Evolutionary conservation across 1,140 invertebrate species (phyloP), one percentile per base, ranked within the genome.

Genomic region (Asobara japonica): DNA sequence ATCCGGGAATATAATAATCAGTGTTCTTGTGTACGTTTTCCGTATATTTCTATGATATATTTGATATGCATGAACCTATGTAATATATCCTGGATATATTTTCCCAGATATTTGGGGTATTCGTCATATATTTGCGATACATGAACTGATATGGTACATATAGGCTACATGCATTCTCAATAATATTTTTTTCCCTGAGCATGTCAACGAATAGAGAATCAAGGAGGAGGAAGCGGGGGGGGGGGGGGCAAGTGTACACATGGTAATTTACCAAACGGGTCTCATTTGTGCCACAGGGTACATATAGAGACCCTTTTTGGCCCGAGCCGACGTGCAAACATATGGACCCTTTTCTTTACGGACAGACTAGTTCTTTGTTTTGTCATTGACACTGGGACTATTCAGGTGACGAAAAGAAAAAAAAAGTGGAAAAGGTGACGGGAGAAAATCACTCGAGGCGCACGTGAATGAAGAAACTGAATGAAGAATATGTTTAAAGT

Each of bases 141-240:
- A n/a, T n/a, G n/a, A n/a, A n/a, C n/a, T n/a, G n/a, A n/a, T n/a
- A n/a, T n/a, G n/a, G n/a, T n/a, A n/a, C n/a, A n/a, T n/a, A n/a
- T n/a, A n/a, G n/a, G n/a, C n/a, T n/a, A n/a, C n/a, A n/a, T n/a
- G n/a, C n/a, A n/a, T n/a, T n/a, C 65, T 71, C 62, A 71, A 61
- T 74, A 29, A 41, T 61, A 27, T 16, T 45, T 38, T 51, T 36
- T 16, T 65, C 67, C 62, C 31, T 66, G 45, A 67, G 62, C 31
- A 45, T 41, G 48, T 33, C 16, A 6, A 56, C 20, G 22, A 25
- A 22, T 25, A 22, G 51, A 25, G 8, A 22, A 56, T n/a, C n/a
- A 56, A 56, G 51, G 51, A 25, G 22, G 51, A 56, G 8, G 2
- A 7, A 51, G 20, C 16, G 20, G 8, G 16, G 8, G 51, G 22